phyloP scores from a whole-genome alignment of 2,113 vertebrate genomes.

The Ibidorhyncha struthersii region DNA sequence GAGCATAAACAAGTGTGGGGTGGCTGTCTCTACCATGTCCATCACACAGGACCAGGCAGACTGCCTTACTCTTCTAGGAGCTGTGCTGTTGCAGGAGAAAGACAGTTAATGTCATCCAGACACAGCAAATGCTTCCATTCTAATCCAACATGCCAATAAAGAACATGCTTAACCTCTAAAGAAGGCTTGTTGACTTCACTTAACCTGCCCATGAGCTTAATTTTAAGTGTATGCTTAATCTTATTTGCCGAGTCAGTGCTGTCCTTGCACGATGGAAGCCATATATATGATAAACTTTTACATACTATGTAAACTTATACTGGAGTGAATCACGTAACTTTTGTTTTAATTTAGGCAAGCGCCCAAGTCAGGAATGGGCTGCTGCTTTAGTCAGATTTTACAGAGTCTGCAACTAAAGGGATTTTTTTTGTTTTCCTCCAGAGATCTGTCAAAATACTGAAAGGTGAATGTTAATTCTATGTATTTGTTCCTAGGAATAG shows the following conservation, averaged over 20 bases:
- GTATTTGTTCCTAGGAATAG: background rate
- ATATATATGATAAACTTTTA: background rate
- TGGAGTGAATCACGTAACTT: background rate
- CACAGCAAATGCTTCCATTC: background rate
- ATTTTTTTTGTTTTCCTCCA: background rate
- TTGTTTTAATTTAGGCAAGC: background rate
- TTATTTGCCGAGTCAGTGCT: background rate
- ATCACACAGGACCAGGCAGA: background rate
- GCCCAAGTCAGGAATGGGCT: background rate
- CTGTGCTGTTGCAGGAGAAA: background rate
- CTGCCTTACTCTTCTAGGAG: background rate
- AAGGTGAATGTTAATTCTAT: background rate
- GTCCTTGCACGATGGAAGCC: background rate
- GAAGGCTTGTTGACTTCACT: background rate
- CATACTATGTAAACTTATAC: background rate
- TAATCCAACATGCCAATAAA: background rate
- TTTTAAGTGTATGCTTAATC: background rate
- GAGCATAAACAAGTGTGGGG: background rate
- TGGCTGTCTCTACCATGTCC: background rate
- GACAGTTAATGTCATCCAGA: background rate
- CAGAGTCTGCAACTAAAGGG: background rate
- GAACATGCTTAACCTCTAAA: background rate
- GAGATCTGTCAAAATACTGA: background rate
- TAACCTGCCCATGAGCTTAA: background rate
- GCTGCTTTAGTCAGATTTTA: background rate